phyloP scores from a whole-genome alignment of 2,888 invertebrate genomes.

The Acrobasis consociella region DNA sequence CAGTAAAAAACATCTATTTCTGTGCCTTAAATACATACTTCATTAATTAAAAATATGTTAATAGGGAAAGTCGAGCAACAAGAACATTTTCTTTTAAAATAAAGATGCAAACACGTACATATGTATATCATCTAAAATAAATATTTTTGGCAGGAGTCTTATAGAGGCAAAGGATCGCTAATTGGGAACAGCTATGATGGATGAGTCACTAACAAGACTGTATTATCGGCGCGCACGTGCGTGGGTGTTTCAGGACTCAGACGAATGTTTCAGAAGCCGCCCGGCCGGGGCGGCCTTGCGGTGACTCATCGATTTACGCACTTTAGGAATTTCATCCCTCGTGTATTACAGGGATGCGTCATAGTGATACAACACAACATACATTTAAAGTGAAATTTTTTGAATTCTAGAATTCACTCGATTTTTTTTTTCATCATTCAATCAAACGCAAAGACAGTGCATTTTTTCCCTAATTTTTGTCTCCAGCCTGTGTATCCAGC shows the following conservation, averaged over 20 bases:
- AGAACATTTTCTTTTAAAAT: background rate
- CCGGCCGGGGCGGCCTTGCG: background rate
- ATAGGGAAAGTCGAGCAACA: background rate
- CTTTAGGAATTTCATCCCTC: background rate
- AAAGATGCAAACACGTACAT: background rate
- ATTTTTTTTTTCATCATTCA: too few species aligned
- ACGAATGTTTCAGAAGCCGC: conserved; percentile 25
- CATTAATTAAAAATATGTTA: too few species aligned
- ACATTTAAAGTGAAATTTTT: too few species aligned
- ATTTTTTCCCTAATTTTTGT: too few species aligned
- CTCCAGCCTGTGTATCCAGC: too few species aligned
- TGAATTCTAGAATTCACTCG: too few species aligned
- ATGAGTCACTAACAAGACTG: conserved; percentile 7
- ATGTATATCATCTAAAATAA: background rate
- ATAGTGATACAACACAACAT: background rate
- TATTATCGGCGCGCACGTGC: conserved; percentile 25
- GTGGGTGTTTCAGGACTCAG: conserved; percentile 22
- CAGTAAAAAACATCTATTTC: too few species aligned
- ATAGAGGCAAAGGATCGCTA: background rate
- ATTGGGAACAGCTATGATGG: background rate
- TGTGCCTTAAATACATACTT: too few species aligned
- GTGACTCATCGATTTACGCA: conserved; percentile 25
- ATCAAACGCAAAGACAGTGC: too few species aligned
- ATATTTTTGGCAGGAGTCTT: background rate
- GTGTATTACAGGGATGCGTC: background rate